phyloP scores from a whole-genome alignment of 2,888 invertebrate species.

The Polymixis lichenea region DNA sequence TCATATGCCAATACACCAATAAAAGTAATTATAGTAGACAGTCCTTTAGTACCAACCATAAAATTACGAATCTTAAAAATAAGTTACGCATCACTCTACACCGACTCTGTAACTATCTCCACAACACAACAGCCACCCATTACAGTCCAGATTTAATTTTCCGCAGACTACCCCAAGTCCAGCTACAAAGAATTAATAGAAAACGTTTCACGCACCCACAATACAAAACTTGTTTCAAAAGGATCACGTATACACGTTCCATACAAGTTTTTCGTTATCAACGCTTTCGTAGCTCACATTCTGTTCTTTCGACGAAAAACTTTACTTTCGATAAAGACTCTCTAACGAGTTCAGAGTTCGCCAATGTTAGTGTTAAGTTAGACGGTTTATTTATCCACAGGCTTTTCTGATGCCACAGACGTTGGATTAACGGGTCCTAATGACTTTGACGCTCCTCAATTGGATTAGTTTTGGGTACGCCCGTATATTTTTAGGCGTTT shows the following conservation, averaged over 20 bases:
- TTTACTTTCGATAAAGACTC: conserved; percentile 80
- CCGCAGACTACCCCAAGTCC: conserved; percentile 29
- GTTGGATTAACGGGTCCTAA: conserved; percentile 75
- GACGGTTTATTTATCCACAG: conserved; percentile 70
- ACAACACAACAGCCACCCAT: conserved; percentile 22
- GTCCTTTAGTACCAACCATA: no score
- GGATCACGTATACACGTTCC: conserved; percentile 79
- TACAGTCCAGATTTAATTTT: conserved; percentile 46
- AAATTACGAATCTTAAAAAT: no score
- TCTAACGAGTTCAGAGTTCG: conserved; percentile 81
- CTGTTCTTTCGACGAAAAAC: conserved; percentile 71
- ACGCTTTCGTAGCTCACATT: conserved; percentile 74
- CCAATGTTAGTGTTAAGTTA: conserved; percentile 65
- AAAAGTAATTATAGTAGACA: no score
- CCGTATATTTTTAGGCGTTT: conserved; percentile 54
- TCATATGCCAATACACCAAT: no score
- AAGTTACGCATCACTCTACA: not conserved
- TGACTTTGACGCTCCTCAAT: conserved; percentile 69
- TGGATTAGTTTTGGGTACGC: conserved; percentile 64
- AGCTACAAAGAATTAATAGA: conserved; percentile 59
- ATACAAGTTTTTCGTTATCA: conserved; percentile 79
- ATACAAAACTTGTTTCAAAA: conserved; percentile 73
- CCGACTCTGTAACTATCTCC: not conserved
- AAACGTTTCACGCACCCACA: conserved; percentile 61
- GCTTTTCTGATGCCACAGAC: conserved; percentile 70